phyloP scores from a whole-genome alignment of 2,888 invertebrate genomes.

The Meandrusa payeni region DNA sequence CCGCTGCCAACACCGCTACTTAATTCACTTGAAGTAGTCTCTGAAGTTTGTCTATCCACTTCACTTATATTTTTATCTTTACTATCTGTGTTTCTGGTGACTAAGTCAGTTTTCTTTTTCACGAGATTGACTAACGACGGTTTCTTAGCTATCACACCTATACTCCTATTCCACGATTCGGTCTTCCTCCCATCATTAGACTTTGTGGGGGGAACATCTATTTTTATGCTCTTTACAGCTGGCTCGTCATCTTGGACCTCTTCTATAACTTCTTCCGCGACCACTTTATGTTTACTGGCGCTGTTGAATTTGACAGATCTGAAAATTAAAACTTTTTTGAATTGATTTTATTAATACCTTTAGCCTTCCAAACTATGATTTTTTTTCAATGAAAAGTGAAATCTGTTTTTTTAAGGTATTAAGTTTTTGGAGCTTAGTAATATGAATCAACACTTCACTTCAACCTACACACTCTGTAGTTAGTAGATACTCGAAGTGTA shows the following conservation, averaged over 20 bases:
- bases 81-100: constrained; percentile 25
- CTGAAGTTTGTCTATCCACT: constrained; percentile 16
- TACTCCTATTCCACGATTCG: constrained; percentile 74
- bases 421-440: too few relatives aligned
- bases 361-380: too few relatives aligned
- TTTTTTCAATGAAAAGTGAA: too few relatives aligned
- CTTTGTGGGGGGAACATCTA: constrained; percentile 46
- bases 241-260: constrained; percentile 71
- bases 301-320: constrained; percentile 77
- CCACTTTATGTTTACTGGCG: constrained; percentile 61
- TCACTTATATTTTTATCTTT: constrained; percentile 19
- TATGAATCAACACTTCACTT: too few relatives aligned
- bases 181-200: constrained; percentile 39
- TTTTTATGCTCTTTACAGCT: constrained; percentile 53
- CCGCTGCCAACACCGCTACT: constrained; percentile 30
- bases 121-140: constrained; percentile 70
- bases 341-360: too few relatives aligned
- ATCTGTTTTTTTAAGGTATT: too few relatives aligned
- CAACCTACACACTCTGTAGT: too few relatives aligned
- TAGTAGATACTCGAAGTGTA: too few relatives aligned
- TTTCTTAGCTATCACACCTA: constrained; percentile 70
- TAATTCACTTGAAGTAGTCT: constrained; percentile 20
- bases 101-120: constrained; percentile 56
- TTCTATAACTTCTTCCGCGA: constrained; percentile 88
- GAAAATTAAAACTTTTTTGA: too few relatives aligned